phyloP scores from a whole-genome alignment of 2,113 vertebrate species.

The Struthio camelus region DNA sequence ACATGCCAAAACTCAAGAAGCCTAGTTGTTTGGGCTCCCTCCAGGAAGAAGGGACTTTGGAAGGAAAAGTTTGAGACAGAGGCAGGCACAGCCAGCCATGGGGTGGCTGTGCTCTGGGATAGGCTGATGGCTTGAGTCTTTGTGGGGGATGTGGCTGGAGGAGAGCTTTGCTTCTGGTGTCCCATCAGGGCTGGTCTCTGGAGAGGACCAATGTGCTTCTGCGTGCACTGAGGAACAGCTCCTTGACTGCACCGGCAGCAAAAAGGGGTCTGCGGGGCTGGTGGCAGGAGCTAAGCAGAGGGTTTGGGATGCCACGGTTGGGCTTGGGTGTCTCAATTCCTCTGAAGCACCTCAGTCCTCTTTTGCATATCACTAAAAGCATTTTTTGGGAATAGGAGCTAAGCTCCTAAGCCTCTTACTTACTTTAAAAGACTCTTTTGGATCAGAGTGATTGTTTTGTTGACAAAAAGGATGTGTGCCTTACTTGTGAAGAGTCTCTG shows the following conservation, averaged over 20 bases:
- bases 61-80: not conserved
- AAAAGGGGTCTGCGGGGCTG: not conserved
- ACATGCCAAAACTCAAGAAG: not conserved
- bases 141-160: not conserved
- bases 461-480: not conserved
- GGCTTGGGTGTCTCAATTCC: not conserved
- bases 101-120: not conserved
- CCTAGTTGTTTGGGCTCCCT: not conserved
- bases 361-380: not conserved
- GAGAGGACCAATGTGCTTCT: not conserved
- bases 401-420: not conserved
- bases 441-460: not conserved
- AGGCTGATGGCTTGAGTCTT: not conserved
- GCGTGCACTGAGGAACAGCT: fast-evolving
- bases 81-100: not conserved
- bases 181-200: not conserved
- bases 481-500: not conserved
- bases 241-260: not conserved
- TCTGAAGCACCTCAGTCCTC: not conserved
- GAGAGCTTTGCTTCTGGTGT: not conserved
- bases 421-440: not conserved
- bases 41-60: not conserved
- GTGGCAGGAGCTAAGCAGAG: not conserved
- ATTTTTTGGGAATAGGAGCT: not conserved
- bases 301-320: fast-evolving